These are phyloP conservation scores for Cantharis nigra DNA, from an alignment of 2,888 invertebrate genomes.

Conservation along the genomic window DNA sequence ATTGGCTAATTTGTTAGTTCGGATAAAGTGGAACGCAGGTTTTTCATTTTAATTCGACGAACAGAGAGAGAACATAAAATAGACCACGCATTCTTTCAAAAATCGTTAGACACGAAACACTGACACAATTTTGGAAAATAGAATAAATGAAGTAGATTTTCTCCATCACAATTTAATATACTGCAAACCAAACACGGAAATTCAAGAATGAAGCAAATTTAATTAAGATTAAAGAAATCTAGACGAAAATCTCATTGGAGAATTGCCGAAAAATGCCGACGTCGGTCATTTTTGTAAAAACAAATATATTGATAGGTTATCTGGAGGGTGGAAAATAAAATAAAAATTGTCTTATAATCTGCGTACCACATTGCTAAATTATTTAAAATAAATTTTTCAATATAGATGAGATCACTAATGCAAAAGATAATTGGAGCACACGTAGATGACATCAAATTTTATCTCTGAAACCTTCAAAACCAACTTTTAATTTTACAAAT, in stretches of 20 bases:
- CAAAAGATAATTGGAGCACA: too few species aligned
- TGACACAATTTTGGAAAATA: not conserved
- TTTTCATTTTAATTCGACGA: not conserved
- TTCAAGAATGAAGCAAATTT: not conserved
- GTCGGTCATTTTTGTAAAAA: too few species aligned
- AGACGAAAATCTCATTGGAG: not conserved
- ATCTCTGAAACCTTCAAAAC: too few species aligned
- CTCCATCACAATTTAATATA: not conserved
- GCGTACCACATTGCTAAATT: too few species aligned
- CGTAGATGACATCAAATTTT: too few species aligned
- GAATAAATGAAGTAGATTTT: not conserved
- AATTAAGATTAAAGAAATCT: not conserved
- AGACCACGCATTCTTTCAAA: not conserved
- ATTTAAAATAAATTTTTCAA: too few species aligned
- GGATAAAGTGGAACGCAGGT: not conserved
- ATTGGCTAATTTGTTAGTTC: not conserved
- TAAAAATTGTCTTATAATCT: too few species aligned
- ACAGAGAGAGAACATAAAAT: not conserved
- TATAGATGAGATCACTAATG: too few species aligned
- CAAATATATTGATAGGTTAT: too few species aligned
- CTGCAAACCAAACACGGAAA: not conserved
- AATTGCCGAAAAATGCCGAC: not conserved
- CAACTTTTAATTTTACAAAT: too few species aligned
- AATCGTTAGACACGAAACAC: not conserved
- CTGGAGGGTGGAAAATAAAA: too few species aligned